Evolutionary conservation across 2,113 vertebrate species (phyloP).

Genomic region (Corapipo altera): DNA sequence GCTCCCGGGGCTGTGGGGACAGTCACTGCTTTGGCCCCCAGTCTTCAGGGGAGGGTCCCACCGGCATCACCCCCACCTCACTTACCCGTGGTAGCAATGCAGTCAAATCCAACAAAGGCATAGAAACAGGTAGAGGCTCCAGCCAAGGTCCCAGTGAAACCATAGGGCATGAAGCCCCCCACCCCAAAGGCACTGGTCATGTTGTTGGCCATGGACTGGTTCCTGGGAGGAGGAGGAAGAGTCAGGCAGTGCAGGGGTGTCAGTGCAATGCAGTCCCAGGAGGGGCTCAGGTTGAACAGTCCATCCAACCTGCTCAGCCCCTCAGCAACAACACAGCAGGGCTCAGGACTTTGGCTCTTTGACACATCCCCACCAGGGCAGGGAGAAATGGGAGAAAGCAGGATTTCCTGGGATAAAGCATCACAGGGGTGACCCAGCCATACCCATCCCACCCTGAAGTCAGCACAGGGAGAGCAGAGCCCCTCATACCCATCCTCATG

Average conservation of each 20-base stretch:
- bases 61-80: neutral
- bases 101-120: constrained; percentile 90
- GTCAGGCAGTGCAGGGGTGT: neutral
- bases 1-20: fast-evolving
- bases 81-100: constrained; percentile 83
- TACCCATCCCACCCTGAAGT: neutral
- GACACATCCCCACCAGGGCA: neutral
- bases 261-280: neutral
- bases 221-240: constrained; percentile 65
- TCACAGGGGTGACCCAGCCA: neutral
- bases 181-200: constrained; percentile 70
- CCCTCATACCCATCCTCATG: neutral
- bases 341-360: neutral
- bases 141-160: constrained; percentile 80
- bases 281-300: neutral
- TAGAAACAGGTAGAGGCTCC: constrained; percentile 89
- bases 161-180: constrained; percentile 86
- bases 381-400: neutral
- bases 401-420: neutral
- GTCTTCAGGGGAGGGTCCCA: neutral
- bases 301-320: neutral
- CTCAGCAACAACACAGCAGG: neutral
- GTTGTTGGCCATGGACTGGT: constrained; percentile 63
- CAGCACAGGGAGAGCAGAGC: fast-evolving
- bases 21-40: neutral